Evolutionary conservation across 1,140 invertebrate genomes (phyloP), one percentile per base, ranked within the genome.

Genomic region (Eciton burchellii): DNA sequence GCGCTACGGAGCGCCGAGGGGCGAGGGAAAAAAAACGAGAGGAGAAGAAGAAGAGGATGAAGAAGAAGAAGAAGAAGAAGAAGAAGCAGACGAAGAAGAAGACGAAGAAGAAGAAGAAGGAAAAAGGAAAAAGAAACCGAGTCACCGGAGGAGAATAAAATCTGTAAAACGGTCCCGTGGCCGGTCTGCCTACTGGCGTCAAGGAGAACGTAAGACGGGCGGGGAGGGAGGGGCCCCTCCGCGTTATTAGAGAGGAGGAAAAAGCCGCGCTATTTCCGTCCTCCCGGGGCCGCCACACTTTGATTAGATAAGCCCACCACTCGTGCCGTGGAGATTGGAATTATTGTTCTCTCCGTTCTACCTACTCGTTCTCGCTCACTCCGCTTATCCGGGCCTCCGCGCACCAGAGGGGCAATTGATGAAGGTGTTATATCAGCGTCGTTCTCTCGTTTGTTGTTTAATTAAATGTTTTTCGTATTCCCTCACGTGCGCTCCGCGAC

Each of bases 241-340:
- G 82, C 60, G 84, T 85, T 88, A 88, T 90, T 89, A 86, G 84
- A 89, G 85, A 90, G 86, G 85, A 91, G 88, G 87, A 90, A 86
- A 89, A 91, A 91, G 86, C 84, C 86, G 83, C 86, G 88, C 82
- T 91, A 89, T 90, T 91, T 92, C 91, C 91, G 90, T 89, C 87
- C 83, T 88, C 87, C 24, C 52, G 84, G 65, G 65, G 60, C 83
- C 84, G 86, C 88, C 87, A 88, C 82, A 88, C 82, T 91, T 89
- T 91, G 91, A 91, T 92, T 90, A 92, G 91, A 92, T 92, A 92
- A 92, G 74, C 81, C 71, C 73, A 79, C 84, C 76, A 83, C 82
- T 85, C 76, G 83, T 89, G 74, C 84, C 66, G 63, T 82, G 49
- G 86, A 88, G 87, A 88, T 88, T 88, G 87, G 87, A 88, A 88